Base-by-base conservation (phyloP, 2,888 invertebrate genomes). In the Drosophila macrothrix region DNA sequence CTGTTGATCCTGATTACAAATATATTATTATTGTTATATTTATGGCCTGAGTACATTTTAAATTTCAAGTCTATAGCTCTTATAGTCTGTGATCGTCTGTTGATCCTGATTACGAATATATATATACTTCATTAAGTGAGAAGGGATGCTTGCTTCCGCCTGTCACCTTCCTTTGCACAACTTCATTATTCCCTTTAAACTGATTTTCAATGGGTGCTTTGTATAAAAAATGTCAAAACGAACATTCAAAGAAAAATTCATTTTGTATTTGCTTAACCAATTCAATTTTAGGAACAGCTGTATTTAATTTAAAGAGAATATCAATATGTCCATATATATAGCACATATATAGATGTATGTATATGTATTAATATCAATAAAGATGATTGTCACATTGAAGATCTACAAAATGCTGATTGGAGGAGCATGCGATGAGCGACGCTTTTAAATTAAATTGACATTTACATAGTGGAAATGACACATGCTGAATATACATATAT, bases 361-460 rank as follows among this genome's bases (percentile, higher is more conserved):
- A 7, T 10, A 43, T 37, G 29, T 73, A 73, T 60, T 63, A 63
- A 59, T 53, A 65, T 61, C 60, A 63, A 73, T 64, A 72, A 63
- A 60, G 55, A 33, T 19, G 25, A 60, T 66, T 62, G 65, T 33
- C 75, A 60, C 49, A 76, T 62, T 61, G 37, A 69, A 67, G 78
- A 86, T 67, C 66, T 64, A 59, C 50, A 62, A 73, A 76, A 55
- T 65, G 76, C 54, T 66, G 55, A 77, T 72, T 60, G 65, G 50
- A 37, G 52, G 25, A 52, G 35, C 64, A 72, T 77, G 29, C 52
- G 52, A 66, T 66, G 65, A 66, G 50, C 28, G 49, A 50, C n/a
- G 54, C 76, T 62, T 66, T 58, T 25, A 37, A 78, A 67, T 80
- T 60, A 37, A 65, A 80, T 83, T 83, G 77, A 59, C 61, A 79